phyloP scores from a whole-genome alignment of 2,888 invertebrate species.

The Macrophya annulata region DNA sequence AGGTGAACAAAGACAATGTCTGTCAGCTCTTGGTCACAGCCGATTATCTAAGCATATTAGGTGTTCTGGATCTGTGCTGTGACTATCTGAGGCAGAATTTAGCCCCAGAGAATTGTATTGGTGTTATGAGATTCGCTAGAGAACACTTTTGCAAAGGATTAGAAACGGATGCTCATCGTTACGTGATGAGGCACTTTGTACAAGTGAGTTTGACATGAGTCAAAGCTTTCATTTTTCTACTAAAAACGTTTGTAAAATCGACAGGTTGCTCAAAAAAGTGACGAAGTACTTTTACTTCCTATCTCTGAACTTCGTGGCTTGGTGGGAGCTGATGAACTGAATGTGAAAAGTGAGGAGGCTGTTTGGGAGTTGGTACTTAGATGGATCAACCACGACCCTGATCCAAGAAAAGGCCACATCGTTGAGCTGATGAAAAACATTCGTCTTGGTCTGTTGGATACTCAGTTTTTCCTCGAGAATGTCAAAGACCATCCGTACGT shows the following conservation, averaged over 20 bases:
- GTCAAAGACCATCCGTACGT: conserved; percentile 95
- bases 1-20: conserved; percentile 89
- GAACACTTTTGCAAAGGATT: conserved; percentile 88
- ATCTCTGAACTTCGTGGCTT: conserved; percentile 89
- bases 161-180: conserved; percentile 86
- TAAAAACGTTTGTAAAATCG: background rate
- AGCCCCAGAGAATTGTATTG: conserved; percentile 90
- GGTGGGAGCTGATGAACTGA: conserved; percentile 91
- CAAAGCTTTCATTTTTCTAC: background rate
- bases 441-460: conserved; percentile 91
- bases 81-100: conserved; percentile 87
- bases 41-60: conserved; percentile 93
- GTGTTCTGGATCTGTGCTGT: conserved; percentile 91
- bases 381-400: conserved; percentile 92
- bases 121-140: conserved; percentile 91
- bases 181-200: conserved; percentile 89
- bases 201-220: conserved; percentile 74
- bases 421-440: conserved; percentile 91
- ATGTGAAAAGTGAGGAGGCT: conserved; percentile 92
- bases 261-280: conserved; percentile 86
- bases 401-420: conserved; percentile 87
- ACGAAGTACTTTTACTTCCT: conserved; percentile 87
- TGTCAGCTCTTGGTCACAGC: conserved; percentile 91
- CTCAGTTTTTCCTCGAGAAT: conserved; percentile 94
- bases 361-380: conserved; percentile 93